These are phyloP conservation scores for Acrossocheilus fasciatus DNA, from an alignment of 2,797 vertebrate species.

Conservation along the genomic window DNA sequence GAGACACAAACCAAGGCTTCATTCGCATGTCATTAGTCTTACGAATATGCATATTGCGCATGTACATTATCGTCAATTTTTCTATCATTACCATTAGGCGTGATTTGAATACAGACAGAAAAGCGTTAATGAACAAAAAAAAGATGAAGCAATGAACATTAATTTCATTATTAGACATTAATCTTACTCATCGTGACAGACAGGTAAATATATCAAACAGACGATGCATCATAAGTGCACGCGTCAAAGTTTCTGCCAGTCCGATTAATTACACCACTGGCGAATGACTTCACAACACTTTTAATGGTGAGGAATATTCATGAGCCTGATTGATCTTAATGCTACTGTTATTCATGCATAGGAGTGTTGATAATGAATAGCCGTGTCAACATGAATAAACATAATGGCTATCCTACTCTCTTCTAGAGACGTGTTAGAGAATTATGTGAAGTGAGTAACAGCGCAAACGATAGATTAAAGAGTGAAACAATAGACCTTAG, in stretches of 20 bases:
- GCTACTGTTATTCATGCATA: slow-evolving; percentile 30
- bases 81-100: slow-evolving; percentile 18
- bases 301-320: slow-evolving; percentile 59
- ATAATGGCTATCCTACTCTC: slow-evolving; percentile 39
- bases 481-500: not conserved
- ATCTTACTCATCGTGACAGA: slow-evolving; percentile 26
- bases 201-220: slow-evolving; percentile 30
- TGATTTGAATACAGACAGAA: slow-evolving; percentile 24
- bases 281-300: slow-evolving; percentile 14
- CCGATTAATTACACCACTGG: slow-evolving; percentile 23
- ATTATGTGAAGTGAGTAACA: slow-evolving; percentile 29
- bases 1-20: slow-evolving; percentile 60
- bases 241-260: slow-evolving; percentile 28
- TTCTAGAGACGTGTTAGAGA: slow-evolving; percentile 4
- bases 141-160: slow-evolving; percentile 39
- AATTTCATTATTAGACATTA: slow-evolving; percentile 35
- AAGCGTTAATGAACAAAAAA: slow-evolving; percentile 1
- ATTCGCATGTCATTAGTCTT: slow-evolving; percentile 46
- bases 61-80: not conserved
- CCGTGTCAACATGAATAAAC: slow-evolving; percentile 52
- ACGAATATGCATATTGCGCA: slow-evolving; percentile 4
- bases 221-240: not conserved
- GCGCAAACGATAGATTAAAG: slow-evolving; percentile 6
- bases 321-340: slow-evolving; percentile 56
- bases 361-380: slow-evolving; percentile 49